Evolutionary conservation across 2,113 vertebrate species (phyloP).

Genomic region (Elachura formosa): DNA sequence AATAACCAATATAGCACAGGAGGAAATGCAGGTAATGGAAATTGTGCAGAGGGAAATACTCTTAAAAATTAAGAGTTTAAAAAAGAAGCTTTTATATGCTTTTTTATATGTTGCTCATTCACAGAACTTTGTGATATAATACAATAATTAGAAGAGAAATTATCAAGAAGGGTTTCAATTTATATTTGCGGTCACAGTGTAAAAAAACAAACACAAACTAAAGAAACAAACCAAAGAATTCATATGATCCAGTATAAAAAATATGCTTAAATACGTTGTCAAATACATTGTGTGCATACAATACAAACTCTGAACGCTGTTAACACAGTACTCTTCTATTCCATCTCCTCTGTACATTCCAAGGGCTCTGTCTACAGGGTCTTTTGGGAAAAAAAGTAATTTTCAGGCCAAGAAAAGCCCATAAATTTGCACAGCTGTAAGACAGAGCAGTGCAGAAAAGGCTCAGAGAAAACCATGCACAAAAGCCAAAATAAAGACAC

Average conservation of each 20-base stretch:
- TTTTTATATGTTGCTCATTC: neutral
- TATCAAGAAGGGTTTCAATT: neutral
- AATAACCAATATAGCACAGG: neutral
- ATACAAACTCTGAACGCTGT: neutral
- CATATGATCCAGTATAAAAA: slow-evolving; percentile 26
- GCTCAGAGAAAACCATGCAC: neutral
- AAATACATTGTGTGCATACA: neutral
- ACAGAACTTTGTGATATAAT: neutral
- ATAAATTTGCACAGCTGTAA: neutral
- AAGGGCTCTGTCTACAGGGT: neutral
- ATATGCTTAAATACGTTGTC: neutral
- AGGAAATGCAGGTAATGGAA: neutral
- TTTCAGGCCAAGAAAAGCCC: neutral
- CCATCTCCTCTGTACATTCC: neutral
- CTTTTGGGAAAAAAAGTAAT: neutral
- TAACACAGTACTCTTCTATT: neutral
- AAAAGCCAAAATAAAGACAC: neutral
- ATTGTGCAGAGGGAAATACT: neutral
- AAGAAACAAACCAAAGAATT: neutral
- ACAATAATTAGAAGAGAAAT: neutral
- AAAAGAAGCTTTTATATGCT: neutral
- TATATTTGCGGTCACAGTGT: slow-evolving; percentile 10
- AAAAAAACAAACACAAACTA: neutral
- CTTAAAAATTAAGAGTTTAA: neutral
- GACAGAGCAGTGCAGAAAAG: neutral